A percentile compares a stretch with the other conserved stretches of the same genome.
phyloP scores from a whole-genome alignment of 2,888 invertebrate genomes.

The Masnerella sp. region DNA sequence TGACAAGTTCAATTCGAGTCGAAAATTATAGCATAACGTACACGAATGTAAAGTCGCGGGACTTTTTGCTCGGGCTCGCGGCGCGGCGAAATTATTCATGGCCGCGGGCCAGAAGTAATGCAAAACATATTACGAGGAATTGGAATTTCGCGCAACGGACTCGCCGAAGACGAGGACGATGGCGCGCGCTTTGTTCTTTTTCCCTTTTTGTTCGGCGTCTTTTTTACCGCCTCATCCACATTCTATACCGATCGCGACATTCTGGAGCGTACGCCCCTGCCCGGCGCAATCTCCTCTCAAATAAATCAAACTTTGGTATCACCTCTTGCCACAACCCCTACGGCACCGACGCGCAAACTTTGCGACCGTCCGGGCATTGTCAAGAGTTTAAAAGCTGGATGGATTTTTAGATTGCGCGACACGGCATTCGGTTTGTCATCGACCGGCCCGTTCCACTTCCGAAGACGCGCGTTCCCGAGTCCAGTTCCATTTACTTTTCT shows the following conservation, averaged over 20 bases:
- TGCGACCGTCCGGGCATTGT: constrained; percentile 74
- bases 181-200: constrained; percentile 60
- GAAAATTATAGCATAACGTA: constrained; percentile 44
- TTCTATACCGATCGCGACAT: constrained; percentile 60
- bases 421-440: constrained; percentile 74
- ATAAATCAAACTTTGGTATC: constrained; percentile 77
- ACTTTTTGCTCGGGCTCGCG: constrained; percentile 29
- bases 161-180: constrained; percentile 63
- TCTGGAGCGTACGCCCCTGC: constrained; percentile 59
- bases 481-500: constrained; percentile 56
- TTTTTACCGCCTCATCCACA: constrained; percentile 56
- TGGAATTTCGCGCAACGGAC: constrained; percentile 53
- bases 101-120: constrained; percentile 55
- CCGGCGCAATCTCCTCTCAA: constrained; percentile 75
- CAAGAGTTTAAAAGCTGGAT: constrained; percentile 77
- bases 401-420: constrained; percentile 76
- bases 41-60: constrained; percentile 25
- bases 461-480: constrained; percentile 69
- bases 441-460: constrained; percentile 51
- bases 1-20: constrained; percentile 53
- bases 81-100: constrained; percentile 49
- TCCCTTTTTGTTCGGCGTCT: constrained; percentile 3
- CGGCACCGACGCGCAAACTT: constrained; percentile 69
- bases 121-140: constrained; percentile 56
- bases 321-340: constrained; percentile 61